A percentile compares a stretch with the other conserved stretches of the same genome.
Evolutionary conservation across 2,797 vertebrate genomes (phyloP).

Genomic region (Lepus oiostolus): DNA sequence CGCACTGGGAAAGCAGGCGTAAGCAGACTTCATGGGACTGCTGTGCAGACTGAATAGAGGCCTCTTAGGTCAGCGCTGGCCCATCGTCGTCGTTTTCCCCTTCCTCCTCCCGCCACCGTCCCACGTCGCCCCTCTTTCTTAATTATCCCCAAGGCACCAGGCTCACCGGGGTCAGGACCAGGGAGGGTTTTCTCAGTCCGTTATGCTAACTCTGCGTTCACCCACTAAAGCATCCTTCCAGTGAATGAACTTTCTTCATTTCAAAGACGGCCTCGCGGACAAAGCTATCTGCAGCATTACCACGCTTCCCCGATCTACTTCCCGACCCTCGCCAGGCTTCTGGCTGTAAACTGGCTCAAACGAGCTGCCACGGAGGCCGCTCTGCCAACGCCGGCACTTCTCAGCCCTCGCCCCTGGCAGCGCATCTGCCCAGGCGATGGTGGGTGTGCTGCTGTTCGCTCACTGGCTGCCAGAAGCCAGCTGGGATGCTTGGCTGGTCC

Average conservation of each 20-base stretch:
- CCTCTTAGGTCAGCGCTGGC: neutral
- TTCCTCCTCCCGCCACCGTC: neutral
- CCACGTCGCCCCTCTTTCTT: neutral
- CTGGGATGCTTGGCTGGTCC: neutral
- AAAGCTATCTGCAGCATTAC: neutral
- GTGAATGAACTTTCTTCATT: neutral
- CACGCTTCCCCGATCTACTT: neutral
- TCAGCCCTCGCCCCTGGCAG: neutral
- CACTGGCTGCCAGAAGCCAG: conserved; percentile 35
- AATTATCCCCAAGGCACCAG: neutral
- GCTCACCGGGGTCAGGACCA: neutral
- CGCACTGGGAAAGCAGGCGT: neutral
- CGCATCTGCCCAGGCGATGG: neutral
- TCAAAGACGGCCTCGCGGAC: conserved; percentile 7
- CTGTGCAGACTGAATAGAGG: neutral
- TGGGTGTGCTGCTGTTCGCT: accelerated
- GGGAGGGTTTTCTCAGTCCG: neutral
- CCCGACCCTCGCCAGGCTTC: neutral
- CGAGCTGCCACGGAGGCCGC: neutral
- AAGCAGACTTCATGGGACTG: neutral
- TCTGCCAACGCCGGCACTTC: neutral
- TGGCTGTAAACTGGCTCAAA: neutral
- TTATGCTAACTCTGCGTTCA: neutral
- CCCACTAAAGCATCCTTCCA: neutral
- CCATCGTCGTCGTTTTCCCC: accelerated